Evolutionary conservation across 2,888 invertebrate genomes (phyloP).

Genomic region (Tridacna gigas): DNA sequence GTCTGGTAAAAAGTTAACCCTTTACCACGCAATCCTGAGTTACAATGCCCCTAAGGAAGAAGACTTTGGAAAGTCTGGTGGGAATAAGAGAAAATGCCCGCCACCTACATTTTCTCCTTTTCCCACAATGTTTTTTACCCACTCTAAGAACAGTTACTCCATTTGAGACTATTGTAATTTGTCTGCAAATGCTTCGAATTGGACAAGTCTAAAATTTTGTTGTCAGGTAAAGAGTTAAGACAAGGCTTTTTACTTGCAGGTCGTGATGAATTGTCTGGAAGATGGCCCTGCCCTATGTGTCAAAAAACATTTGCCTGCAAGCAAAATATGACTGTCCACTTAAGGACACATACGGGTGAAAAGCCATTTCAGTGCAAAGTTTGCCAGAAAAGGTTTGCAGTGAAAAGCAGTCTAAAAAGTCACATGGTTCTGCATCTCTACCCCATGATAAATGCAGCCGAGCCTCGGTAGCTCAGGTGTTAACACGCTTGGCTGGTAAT

Average conservation of each 20-base stretch:
- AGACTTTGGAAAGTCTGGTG: neutral
- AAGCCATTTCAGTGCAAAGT: constrained; percentile 14
- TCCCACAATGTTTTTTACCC: neutral
- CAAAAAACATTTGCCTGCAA: constrained; percentile 16
- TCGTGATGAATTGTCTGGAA: constrained; percentile 2
- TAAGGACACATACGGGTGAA: constrained; percentile 7
- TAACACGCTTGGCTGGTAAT: too few species aligned
- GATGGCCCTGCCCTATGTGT: constrained; percentile 11
- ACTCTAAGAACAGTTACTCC: neutral
- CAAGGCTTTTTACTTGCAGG: neutral
- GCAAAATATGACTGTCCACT: neutral
- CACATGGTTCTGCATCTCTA: constrained; percentile 20
- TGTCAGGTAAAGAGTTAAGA: neutral
- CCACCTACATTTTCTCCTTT: neutral
- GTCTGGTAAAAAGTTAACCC: neutral
- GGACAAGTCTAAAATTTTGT: neutral
- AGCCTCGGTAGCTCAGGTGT: too few species aligned
- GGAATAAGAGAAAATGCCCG: neutral
- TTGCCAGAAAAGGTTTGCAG: constrained; percentile 4
- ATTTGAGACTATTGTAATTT: too few species aligned
- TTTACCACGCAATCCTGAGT: neutral
- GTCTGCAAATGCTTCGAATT: neutral
- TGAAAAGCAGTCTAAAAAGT: constrained; percentile 14
- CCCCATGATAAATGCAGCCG: too few species aligned
- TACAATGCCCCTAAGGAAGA: neutral